A percentile compares a stretch with the other conserved stretches of the same genome.
Conservation (phyloP, 2,113 vertebrate species). For the Poicephalus meyeri region DNA sequence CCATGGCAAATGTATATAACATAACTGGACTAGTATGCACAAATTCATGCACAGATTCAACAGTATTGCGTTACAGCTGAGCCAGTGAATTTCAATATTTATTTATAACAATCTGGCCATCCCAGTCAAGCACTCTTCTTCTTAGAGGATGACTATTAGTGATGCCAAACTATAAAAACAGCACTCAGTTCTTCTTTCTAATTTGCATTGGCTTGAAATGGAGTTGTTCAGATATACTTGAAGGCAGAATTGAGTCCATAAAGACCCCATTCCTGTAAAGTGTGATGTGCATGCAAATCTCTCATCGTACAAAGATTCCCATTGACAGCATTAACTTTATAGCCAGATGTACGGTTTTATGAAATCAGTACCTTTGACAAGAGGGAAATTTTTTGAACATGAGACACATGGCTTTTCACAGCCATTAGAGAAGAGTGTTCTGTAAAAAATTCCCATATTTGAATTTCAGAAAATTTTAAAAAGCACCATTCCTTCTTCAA, state of each 20-base stretch:
- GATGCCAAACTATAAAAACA: conserved; percentile 1
- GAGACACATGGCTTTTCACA: neutral
- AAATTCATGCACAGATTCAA: neutral
- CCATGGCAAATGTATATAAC: neutral
- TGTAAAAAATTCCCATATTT: neutral
- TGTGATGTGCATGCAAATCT: neutral
- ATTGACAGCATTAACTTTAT: neutral
- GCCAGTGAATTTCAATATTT: neutral
- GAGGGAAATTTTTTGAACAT: neutral
- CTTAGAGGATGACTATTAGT: neutral
- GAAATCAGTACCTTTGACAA: neutral
- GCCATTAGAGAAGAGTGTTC: neutral
- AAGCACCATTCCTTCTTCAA: neutral
- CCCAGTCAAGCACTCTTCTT: neutral
- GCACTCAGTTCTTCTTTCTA: neutral
- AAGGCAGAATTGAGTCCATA: conserved; percentile 16
- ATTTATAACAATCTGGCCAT: neutral
- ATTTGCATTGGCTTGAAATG: conserved; percentile 24
- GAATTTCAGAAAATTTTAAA: neutral
- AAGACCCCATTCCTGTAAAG: neutral
- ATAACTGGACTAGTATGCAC: neutral
- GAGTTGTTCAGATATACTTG: conserved; percentile 20
- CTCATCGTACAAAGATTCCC: neutral
- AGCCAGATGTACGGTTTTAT: neutral
- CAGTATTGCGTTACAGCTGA: neutral